Evolutionary conservation across 2,888 invertebrate species (phyloP), one percentile per base, ranked within the genome.

Genomic region (Agrilus mali): DNA sequence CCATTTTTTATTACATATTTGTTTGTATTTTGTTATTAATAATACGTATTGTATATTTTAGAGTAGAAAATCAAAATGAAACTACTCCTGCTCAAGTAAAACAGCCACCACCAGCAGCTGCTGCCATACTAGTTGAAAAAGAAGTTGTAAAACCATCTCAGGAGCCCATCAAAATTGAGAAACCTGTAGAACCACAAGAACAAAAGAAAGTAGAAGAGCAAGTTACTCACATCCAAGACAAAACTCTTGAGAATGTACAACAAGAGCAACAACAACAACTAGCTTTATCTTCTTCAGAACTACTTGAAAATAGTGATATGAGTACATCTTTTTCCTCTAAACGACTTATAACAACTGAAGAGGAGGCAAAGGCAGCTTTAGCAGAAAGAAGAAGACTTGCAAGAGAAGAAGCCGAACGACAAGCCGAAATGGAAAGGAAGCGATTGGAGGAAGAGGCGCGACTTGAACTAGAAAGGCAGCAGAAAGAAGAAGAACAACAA

Each of bases 351-450:
- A 87, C 84, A 8, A 90, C 90, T 3, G 92, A 90, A 68, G 92
- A 89, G 64, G 82, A 93, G 64, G 94, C 94, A 7, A 94, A 93
- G 67, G 92, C 92, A 14, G 93, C 92, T 43, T 70, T 95, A 44
- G 93, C 94, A 1, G 94, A 94, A 70, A 75, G 89, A 48, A 72
- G 94, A 51, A 75, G 90, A 45, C 71, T 88, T 47, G 93, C 92
- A 10, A 69, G 94, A 14, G 94, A 93, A 68, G 92, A 93, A 65
- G 86, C 92, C 10, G 94, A 95, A 71, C 68, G 82, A 46, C 88
- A 89, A 66, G 92, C 92, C 2, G 90, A 93, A 64, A 68, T 83
- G 40, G 92, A 92, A 68, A 73, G 86, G 53, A 74, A 78, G 55
- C 75, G 78, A 51, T 65, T 78, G 51, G 83, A 86, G 61, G 82